Evolutionary conservation across 2,797 vertebrate genomes (phyloP).

Genomic region (Melanitta fusca): DNA sequence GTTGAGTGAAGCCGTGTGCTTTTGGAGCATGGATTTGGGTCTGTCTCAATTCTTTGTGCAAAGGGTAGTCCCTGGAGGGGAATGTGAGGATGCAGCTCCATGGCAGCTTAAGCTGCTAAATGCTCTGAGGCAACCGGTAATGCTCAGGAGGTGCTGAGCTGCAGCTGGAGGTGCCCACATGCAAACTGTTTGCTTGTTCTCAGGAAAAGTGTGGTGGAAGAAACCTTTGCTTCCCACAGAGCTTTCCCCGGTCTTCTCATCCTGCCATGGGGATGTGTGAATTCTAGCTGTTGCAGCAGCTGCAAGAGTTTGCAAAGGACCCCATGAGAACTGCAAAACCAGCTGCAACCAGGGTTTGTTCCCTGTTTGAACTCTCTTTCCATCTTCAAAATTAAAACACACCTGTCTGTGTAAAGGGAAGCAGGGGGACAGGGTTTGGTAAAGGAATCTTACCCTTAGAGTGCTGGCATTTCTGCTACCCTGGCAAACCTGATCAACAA

Average conservation of each 20-base stretch:
- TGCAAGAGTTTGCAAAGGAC: not conserved
- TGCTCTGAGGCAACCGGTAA: rapidly evolving
- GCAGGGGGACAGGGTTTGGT: rapidly evolving
- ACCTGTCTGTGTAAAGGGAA: not conserved
- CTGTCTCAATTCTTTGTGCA: not conserved
- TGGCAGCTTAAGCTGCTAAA: not conserved
- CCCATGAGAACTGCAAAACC: not conserved
- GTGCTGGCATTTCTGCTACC: not conserved
- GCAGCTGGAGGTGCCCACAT: not conserved
- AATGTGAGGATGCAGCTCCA: not conserved
- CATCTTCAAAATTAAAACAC: not conserved
- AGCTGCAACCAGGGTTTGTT: not conserved
- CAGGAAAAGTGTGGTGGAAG: not conserved
- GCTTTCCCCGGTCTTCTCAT: not conserved
- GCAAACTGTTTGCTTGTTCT: not conserved
- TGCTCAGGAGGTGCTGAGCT: not conserved
- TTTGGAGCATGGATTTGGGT: not conserved
- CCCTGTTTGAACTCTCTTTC: conserved; percentile 5
- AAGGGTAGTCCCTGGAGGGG: not conserved
- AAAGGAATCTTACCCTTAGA: not conserved
- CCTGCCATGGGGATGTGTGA: not conserved
- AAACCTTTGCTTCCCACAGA: not conserved
- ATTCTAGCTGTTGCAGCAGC: conserved; percentile 24
- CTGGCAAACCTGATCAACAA: not conserved
- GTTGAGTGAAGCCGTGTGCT: not conserved